These are phyloP conservation scores for Aythya baeri DNA, from an alignment of 2,113 vertebrate genomes.

Conservation along the genomic window DNA sequence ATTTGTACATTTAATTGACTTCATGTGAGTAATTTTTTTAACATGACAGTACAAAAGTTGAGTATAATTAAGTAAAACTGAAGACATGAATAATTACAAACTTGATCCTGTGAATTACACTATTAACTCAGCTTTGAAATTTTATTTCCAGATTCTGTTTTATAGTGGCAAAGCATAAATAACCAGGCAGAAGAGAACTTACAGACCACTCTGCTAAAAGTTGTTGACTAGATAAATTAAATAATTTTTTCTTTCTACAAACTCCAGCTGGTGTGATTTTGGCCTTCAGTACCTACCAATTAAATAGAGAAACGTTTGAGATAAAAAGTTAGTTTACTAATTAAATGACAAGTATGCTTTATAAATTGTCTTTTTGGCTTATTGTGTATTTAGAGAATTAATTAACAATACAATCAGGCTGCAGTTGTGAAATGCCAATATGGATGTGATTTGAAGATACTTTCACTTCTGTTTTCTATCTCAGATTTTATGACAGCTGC, in stretches of 20 bases:
- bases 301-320: slow-evolving; percentile 73
- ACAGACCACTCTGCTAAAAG: slow-evolving; percentile 40
- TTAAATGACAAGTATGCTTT: slow-evolving; percentile 75
- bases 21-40: slow-evolving; percentile 5
- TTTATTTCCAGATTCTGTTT: slow-evolving; percentile 34
- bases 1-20: slow-evolving; percentile 51
- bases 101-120: not conserved
- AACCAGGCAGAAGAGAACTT: not conserved
- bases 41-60: slow-evolving; percentile 23
- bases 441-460: slow-evolving; percentile 68
- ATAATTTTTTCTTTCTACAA: slow-evolving; percentile 46
- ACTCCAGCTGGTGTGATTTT: slow-evolving; percentile 72
- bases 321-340: slow-evolving; percentile 78
- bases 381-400: slow-evolving; percentile 77
- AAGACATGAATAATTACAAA: slow-evolving; percentile 44
- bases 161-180: slow-evolving; percentile 13
- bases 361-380: slow-evolving; percentile 75
- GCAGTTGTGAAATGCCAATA: slow-evolving; percentile 71
- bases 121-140: slow-evolving; percentile 41
- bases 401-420: slow-evolving; percentile 76
- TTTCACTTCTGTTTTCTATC: slow-evolving; percentile 66
- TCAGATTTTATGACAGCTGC: slow-evolving; percentile 46
- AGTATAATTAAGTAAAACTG: slow-evolving; percentile 29
- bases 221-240: slow-evolving; percentile 65
- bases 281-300: slow-evolving; percentile 74